phyloP scores from a whole-genome alignment of 2,888 invertebrate genomes.

The Nudaria mundana region DNA sequence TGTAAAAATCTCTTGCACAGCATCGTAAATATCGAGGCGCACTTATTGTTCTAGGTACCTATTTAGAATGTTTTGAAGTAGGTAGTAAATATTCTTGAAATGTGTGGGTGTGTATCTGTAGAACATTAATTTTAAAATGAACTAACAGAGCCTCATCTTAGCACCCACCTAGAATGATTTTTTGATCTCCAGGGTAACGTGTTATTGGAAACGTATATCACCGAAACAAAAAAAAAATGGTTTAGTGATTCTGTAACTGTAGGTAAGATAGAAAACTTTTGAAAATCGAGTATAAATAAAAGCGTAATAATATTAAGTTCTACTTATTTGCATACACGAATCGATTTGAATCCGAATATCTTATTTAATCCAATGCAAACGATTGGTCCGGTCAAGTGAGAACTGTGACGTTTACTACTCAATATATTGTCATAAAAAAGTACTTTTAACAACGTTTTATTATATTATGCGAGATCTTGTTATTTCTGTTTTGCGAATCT shows the following conservation, averaged over 20 bases:
- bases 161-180: too few species aligned
- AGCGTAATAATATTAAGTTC: conserved; percentile 41
- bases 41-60: conserved; percentile 24
- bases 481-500: conserved; percentile 36
- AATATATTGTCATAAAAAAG: conserved; percentile 58
- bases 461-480: conserved; percentile 39
- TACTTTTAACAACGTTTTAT: conserved; percentile 46
- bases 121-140: background rate
- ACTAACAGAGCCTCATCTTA: too few species aligned
- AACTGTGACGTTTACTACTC: conserved; percentile 58
- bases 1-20: conserved; percentile 21
- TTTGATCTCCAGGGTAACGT: background rate
- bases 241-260: too few species aligned
- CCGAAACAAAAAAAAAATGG: too few species aligned
- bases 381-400: conserved; percentile 53
- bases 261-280: conserved; percentile 21
- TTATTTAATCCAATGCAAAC: conserved; percentile 52
- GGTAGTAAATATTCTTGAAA: background rate
- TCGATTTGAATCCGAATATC: too few species aligned
- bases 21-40: conserved; percentile 14
- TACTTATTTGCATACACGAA: conserved; percentile 54
- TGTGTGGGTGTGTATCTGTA: background rate
- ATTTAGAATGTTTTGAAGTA: conserved; percentile 7
- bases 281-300: conserved; percentile 44
- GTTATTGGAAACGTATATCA: background rate